phyloP scores from a whole-genome alignment of 2,113 vertebrate species.

The Forbesichthys agassizii region DNA sequence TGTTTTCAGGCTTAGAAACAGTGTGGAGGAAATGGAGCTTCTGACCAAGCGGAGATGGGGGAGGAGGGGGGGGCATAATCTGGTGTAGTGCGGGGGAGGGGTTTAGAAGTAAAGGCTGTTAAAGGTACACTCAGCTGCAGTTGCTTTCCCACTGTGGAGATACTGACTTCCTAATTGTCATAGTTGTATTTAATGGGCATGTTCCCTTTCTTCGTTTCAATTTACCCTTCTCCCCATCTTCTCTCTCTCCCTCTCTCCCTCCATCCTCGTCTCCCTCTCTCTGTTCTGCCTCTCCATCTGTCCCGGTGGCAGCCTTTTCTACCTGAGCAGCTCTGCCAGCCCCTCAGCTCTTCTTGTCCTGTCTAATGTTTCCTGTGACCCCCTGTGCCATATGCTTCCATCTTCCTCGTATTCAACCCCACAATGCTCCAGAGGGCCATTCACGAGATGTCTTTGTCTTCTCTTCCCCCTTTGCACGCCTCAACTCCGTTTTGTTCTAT shows the following conservation, averaged over 20 bases:
- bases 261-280: not conserved
- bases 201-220: not conserved
- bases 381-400: slow-evolving; percentile 27
- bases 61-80: too few species aligned
- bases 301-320: slow-evolving; percentile 17
- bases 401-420: not conserved
- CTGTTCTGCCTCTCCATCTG: slow-evolving; percentile 20
- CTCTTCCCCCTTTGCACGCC: slow-evolving; percentile 9
- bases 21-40: too few species aligned
- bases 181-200: not conserved
- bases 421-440: slow-evolving; percentile 28
- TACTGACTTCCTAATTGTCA: not conserved
- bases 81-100: too few species aligned
- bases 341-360: slow-evolving; percentile 30
- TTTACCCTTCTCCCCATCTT: too few species aligned
- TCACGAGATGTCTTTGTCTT: slow-evolving; percentile 29
- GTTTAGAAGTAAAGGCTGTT: too few species aligned
- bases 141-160: too few species aligned
- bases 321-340: slow-evolving; percentile 30
- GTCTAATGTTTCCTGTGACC: slow-evolving; percentile 43
- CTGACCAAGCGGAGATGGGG: too few species aligned
- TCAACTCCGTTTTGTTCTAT: slow-evolving; percentile 19
- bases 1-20: slow-evolving; percentile 9
- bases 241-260: too few species aligned
- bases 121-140: too few species aligned